phyloP scores from a whole-genome alignment of 2,113 vertebrate species.

The Campylomormyrus numenius region DNA sequence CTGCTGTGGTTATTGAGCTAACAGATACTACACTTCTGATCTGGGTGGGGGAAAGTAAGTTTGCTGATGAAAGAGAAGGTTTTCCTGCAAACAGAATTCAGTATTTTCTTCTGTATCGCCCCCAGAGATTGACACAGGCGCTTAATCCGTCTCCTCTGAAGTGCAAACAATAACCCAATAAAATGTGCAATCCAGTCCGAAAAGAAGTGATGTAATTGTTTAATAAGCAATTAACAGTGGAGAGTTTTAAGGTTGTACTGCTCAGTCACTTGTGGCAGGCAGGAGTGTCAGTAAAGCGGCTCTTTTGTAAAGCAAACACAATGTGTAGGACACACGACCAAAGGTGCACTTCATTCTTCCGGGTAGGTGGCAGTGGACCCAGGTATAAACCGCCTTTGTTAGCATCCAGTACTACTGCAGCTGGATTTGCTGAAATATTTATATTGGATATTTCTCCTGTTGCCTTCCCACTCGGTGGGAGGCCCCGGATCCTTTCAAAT shows the following conservation, averaged over 20 bases:
- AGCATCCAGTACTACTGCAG: constrained; percentile 5
- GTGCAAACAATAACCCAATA: constrained; percentile 1
- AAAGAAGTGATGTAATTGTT: background rate
- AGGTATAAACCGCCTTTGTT: constrained; percentile 17
- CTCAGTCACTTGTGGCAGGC: background rate
- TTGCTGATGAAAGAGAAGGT: background rate
- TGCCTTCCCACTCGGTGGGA: constrained; percentile 13
- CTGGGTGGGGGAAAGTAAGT: background rate
- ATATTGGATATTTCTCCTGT: constrained; percentile 29
- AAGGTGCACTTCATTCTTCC: constrained; percentile 14
- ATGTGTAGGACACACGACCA: background rate
- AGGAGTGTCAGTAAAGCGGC: background rate
- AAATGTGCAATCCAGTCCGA: background rate
- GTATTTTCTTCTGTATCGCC: background rate
- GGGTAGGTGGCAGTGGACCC: constrained; percentile 27
- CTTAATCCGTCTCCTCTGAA: background rate
- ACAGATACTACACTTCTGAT: background rate
- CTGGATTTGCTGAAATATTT: constrained; percentile 27
- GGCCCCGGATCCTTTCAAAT: constrained; percentile 21
- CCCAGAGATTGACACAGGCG: background rate
- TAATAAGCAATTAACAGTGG: background rate
- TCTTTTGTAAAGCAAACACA: constrained; percentile 7
- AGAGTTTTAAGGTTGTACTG: background rate
- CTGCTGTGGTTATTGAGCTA: background rate
- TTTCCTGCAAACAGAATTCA: background rate